Evolutionary conservation across 2,113 vertebrate species (phyloP), one percentile per base, ranked within the genome.

Genomic region (Urocitellus parryii): DNA sequence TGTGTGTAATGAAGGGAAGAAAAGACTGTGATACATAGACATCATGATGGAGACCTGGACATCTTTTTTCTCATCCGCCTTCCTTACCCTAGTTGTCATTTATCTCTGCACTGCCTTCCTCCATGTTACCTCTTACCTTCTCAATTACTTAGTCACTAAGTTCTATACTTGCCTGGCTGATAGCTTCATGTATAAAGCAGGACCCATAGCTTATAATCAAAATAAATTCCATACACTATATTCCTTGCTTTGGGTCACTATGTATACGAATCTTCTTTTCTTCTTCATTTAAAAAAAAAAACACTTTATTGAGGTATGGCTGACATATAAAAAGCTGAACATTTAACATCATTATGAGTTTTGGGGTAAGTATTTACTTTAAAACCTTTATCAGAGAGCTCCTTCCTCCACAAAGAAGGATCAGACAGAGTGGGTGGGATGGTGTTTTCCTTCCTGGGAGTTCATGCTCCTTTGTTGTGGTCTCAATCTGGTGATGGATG

Each of bases 401-500:
- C 42, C 0, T 56, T 53, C 37, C 48, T 82, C 34, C 45, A 27
- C 77, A 18, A 4, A 22, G 8, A 18, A 68, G 39, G 18, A 58
- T 48, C 39, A 22, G 65, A 61, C 39, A 1, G 24, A 2, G 61
- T 25, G 65, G 78, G 29, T 13, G 58, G 67, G 4, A 10, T 8
- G 45, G 16, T 37, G 53, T 45, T 81, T 70, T 42, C 42, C 22
- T 34, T 11, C 56, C 56, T 2, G 37, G 48, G 7, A 56, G 45
- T 85, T 53, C 51, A 68, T 39, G 53, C 5, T 61, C 79, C 81
- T 63, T 74, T 61, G 78, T 42, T 74, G 70, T 73, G 67, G 65
- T 89, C 92, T 96, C 89, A 42, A 77, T 96, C 81, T 29, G 39
- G 74, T 93, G 87, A 89, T 32, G 53, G 79, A 70, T 89, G 87